Evolutionary conservation across 2,888 invertebrate species (phyloP).

Genomic region (Maniola hyperantus): DNA sequence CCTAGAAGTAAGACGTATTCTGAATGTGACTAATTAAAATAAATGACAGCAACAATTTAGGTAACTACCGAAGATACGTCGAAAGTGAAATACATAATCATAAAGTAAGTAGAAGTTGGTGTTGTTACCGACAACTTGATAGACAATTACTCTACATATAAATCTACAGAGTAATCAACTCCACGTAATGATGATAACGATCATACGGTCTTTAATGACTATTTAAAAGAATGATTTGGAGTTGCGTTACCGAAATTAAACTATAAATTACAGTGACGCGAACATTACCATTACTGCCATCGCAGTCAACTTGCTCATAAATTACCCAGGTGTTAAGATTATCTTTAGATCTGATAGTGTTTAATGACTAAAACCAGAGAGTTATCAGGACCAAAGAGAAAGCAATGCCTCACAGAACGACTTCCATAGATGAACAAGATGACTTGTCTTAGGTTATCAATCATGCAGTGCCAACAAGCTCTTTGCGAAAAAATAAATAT

Average conservation of each 20-base stretch:
- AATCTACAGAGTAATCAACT: constrained; percentile 32
- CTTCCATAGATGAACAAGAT: no score
- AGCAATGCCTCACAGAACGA: no score
- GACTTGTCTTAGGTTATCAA: no score
- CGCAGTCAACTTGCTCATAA: constrained; percentile 32
- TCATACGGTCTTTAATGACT: constrained; percentile 37
- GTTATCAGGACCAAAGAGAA: no score
- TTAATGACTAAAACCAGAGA: constrained; percentile 12
- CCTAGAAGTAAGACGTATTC: no score
- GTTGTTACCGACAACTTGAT: constrained; percentile 16
- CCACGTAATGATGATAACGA: constrained; percentile 37
- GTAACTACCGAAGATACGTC: neutral
- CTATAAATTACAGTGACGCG: constrained; percentile 40
- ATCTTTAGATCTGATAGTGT: constrained; percentile 34
- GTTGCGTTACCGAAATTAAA: constrained; percentile 37
- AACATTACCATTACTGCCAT: constrained; percentile 37
- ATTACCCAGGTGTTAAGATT: constrained; percentile 35
- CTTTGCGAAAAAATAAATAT: no score
- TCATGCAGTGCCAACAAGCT: no score
- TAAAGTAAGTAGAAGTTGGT: constrained; percentile 15
- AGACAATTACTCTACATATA: constrained; percentile 30
- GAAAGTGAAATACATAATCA: constrained; percentile 9
- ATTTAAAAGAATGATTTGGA: constrained; percentile 35
- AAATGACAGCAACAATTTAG: no score
- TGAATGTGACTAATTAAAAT: no score